Conservation (phyloP, 1,140 invertebrate genomes). For the Gonatopus flavifemur region DNA sequence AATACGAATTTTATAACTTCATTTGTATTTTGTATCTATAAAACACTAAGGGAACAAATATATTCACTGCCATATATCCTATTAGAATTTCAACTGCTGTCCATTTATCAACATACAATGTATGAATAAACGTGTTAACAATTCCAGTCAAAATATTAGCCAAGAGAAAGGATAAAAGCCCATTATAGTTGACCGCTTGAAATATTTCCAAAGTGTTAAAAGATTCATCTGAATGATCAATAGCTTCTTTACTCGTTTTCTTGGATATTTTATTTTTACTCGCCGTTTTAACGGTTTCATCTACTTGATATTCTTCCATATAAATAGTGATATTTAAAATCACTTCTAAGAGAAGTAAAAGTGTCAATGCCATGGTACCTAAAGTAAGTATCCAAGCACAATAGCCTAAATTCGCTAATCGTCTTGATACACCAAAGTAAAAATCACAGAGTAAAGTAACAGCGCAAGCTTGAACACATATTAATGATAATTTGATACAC, state of each 20-base stretch:
- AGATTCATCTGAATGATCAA: slow-evolving; percentile 20
- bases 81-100: slow-evolving; percentile 62
- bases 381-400: slow-evolving; percentile 72
- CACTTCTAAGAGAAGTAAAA: slow-evolving; percentile 63
- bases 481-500: slow-evolving; percentile 49
- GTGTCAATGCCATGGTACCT: slow-evolving; percentile 56
- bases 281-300: slow-evolving; percentile 3
- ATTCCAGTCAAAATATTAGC: slow-evolving; percentile 79
- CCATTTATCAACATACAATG: slow-evolving; percentile 57
- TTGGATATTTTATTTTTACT: slow-evolving; percentile 1
- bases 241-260: slow-evolving; percentile 8
- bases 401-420: slow-evolving; percentile 78
- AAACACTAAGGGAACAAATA: slow-evolving; percentile 42
- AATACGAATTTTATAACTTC: slow-evolving; percentile 33
- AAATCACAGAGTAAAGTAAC: slow-evolving; percentile 54
- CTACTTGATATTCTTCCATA: background rate
- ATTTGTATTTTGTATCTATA: slow-evolving; percentile 39
- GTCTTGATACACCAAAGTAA: slow-evolving; percentile 64
- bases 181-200: slow-evolving; percentile 72
- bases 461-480: slow-evolving; percentile 54
- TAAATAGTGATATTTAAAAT: slow-evolving; percentile 41
- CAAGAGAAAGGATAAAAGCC: slow-evolving; percentile 75
- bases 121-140: slow-evolving; percentile 72
- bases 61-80: slow-evolving; percentile 62
- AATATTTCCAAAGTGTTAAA: slow-evolving; percentile 66